Evolutionary conservation across 2,888 invertebrate genomes (phyloP).

Genomic region (Cheilosia vulpina): DNA sequence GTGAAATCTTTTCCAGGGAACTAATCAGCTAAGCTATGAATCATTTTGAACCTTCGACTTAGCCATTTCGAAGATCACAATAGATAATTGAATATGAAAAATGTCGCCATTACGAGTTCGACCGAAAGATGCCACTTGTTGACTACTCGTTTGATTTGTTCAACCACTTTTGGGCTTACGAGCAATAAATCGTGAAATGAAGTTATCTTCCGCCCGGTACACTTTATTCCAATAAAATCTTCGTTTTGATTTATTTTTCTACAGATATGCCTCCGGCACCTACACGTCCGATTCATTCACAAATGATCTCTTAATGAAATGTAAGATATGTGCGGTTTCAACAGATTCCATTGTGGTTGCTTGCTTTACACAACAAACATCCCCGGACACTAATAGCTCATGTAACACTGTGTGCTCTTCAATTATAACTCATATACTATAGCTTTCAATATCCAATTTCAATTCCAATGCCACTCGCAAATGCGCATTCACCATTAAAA

Average conservation of each 20-base stretch:
- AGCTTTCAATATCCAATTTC: neutral
- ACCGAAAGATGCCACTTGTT: no score
- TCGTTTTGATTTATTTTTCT: neutral
- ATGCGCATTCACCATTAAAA: conserved; percentile 23
- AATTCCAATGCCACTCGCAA: conserved; percentile 40
- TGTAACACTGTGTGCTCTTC: conserved; percentile 30
- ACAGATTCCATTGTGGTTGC: conserved; percentile 19
- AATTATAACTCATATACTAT: conserved; percentile 8
- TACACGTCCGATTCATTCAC: neutral
- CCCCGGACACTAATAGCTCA: neutral
- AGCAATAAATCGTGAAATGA: no score
- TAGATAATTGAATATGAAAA: no score
- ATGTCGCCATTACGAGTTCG: no score
- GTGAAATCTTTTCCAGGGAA: no score
- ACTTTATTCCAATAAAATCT: no score
- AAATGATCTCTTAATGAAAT: conserved; percentile 43
- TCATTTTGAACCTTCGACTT: no score
- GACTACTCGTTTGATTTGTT: no score
- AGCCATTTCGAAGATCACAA: no score
- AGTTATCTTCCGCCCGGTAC: neutral
- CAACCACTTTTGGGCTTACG: no score
- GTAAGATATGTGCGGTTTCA: conserved; percentile 19
- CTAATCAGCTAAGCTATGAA: no score
- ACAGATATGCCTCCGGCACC: neutral
- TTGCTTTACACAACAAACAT: conserved; percentile 14